Evolutionary conservation across 2,888 invertebrate genomes (phyloP).

Genomic region (Leptinotarsa rubiginosa): DNA sequence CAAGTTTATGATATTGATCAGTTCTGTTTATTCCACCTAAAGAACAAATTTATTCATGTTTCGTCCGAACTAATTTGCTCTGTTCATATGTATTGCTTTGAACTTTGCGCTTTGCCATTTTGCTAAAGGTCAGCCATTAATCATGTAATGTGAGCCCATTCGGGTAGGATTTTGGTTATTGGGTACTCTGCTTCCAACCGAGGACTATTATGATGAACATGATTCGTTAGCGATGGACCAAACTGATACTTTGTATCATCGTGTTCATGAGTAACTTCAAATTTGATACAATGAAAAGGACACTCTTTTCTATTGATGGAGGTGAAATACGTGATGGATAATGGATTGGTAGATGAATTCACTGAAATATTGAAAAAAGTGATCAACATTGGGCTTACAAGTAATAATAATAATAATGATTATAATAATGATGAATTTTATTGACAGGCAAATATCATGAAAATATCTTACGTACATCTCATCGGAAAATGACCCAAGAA

Average conservation of each 20-base stretch:
- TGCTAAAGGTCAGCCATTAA: constrained; percentile 7
- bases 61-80: neutral
- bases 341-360: too few relatives aligned
- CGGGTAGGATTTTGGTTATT: constrained; percentile 5
- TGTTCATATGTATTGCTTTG: constrained; percentile 1
- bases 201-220: neutral
- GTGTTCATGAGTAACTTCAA: neutral
- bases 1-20: neutral
- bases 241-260: neutral
- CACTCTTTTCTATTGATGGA: too few relatives aligned
- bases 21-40: neutral
- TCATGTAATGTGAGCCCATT: constrained; percentile 13
- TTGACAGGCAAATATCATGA: too few relatives aligned
- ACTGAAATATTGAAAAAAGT: too few relatives aligned
- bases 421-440: too few relatives aligned
- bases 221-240: neutral
- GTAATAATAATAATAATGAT: too few relatives aligned
- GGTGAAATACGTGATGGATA: too few relatives aligned
- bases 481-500: too few relatives aligned
- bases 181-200: neutral
- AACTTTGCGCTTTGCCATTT: constrained; percentile 18
- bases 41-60: constrained; percentile 1
- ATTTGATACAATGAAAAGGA: neutral
- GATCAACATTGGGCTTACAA: too few relatives aligned
- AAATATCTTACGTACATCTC: too few relatives aligned